These are phyloP conservation scores for Heliothis subflexa DNA, from an alignment of 1,140 invertebrate species.

Conservation along the genomic window DNA sequence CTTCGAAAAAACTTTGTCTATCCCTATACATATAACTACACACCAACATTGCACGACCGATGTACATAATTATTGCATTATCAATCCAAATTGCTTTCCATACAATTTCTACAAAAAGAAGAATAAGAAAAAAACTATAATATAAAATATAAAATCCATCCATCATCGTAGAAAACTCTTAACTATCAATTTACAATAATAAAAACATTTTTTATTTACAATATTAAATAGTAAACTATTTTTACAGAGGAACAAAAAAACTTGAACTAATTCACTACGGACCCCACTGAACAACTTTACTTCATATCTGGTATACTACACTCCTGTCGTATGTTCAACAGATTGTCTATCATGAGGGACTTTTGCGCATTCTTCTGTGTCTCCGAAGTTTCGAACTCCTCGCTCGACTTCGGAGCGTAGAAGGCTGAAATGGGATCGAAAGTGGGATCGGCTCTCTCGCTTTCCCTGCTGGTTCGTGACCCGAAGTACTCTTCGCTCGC, in stretches of 20 bases:
- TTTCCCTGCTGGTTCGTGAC: constrained; percentile 64
- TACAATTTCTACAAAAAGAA: constrained; percentile 49
- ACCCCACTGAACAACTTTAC: constrained; percentile 57
- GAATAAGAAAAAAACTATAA: constrained; percentile 48
- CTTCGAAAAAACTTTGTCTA: constrained; percentile 40
- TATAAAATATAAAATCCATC: constrained; percentile 46
- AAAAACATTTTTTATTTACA: constrained; percentile 85
- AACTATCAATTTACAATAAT: constrained; percentile 75
- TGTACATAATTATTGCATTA: constrained; percentile 66
- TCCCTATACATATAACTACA: constrained; percentile 65
- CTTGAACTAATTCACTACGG: constrained; percentile 70
- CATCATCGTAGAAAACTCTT: constrained; percentile 72
- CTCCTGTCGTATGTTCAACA: constrained; percentile 74
- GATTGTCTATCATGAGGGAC: constrained; percentile 77
- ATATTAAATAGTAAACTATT: constrained; percentile 79
- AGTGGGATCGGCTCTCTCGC: constrained; percentile 70
- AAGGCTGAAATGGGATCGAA: constrained; percentile 79
- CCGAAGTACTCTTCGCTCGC: constrained; percentile 72
- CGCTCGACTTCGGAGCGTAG: constrained; percentile 72
- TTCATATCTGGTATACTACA: constrained; percentile 70
- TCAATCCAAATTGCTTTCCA: constrained; percentile 45
- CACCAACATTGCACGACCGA: constrained; percentile 72
- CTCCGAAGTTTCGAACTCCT: constrained; percentile 63
- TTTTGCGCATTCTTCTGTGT: constrained; percentile 73
- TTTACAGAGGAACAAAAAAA: constrained; percentile 85